Conservation (phyloP, 2,888 invertebrate species). For the Spilarctia lutea region DNA sequence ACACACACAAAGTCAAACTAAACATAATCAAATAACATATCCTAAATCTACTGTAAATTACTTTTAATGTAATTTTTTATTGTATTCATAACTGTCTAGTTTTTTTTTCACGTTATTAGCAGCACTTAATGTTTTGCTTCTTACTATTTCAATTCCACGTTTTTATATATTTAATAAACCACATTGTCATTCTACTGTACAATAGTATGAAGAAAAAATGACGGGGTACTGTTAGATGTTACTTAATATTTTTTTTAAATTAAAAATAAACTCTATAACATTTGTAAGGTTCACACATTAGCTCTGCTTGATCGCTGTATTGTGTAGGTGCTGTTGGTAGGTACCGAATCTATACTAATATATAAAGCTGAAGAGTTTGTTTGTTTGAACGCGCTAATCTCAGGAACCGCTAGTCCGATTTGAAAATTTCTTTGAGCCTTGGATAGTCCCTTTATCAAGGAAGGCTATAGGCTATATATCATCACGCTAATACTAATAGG, state of each 20-base stretch:
- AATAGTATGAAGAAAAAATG: no score
- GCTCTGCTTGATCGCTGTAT: neutral
- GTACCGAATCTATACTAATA: no score
- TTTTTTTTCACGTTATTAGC: neutral
- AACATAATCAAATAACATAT: neutral
- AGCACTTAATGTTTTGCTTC: neutral
- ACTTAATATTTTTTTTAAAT: neutral
- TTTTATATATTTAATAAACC: neutral
- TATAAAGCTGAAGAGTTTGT: no score
- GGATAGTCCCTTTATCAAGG: no score
- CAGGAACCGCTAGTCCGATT: no score
- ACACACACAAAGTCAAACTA: neutral
- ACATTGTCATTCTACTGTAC: neutral
- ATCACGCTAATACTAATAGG: no score
- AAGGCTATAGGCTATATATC: no score
- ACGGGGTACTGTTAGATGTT: no score
- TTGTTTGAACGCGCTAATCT: no score
- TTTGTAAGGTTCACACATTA: neutral
- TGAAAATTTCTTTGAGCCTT: no score
- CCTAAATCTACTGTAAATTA: neutral
- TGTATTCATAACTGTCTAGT: neutral
- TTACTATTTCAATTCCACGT: neutral
- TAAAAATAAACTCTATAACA: neutral
- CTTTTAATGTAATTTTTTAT: neutral
- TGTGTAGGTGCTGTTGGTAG: neutral